Base-by-base conservation (phyloP, 2,797 vertebrate genomes). In the Tangara arthus region DNA sequence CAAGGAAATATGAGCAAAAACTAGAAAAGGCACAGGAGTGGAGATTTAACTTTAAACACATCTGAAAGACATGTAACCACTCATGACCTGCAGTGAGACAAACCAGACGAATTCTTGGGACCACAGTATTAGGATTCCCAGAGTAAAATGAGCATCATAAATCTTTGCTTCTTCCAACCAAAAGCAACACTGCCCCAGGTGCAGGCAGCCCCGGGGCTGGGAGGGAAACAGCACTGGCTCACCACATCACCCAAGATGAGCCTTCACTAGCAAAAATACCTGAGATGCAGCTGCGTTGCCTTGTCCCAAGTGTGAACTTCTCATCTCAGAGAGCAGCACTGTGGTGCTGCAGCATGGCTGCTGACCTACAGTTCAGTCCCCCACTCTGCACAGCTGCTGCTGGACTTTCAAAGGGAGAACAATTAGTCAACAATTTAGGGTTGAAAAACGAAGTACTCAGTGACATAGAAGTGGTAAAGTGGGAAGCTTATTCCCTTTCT, bases 141-240 rank as follows among this genome's bases (percentile, higher is more conserved):
- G 22, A 57, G 50, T 16, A 50, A 60, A 75, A 28, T 0, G 0
- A 82, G 32, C 42, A 26, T 35, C 72, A 16, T 27, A 53, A 79
- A 50, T 37, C 53, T 44, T 66, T 12, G 4, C 46, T 68, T 55
- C 30, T 34, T 44, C 32, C 57, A 75, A 21, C 18, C 2, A 21
- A 78, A 34, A 79, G 61, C 64, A 77, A 17, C 18, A 3, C 19
- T n/a, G 35, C 27, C 60, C 11, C 4, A 13, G 15, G 12, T 10
- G 20, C 30, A 26, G n/a, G 56, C 1, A 1, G 32, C 34, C n/a
- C n/a, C 2, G 0, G 6, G 12, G 41, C 55, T 39, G 35, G 23
- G 47, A 65, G 28, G 42, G 60, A 53, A 73, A 42, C 0, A 1
- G 26, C 65, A 24, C 9, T 18, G 60, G 30, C 59, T 49, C 37